A percentile compares a stretch with the other conserved stretches of the same genome.
phyloP scores from a whole-genome alignment of 2,113 vertebrate species.

The Hirundichthys speculiger region DNA sequence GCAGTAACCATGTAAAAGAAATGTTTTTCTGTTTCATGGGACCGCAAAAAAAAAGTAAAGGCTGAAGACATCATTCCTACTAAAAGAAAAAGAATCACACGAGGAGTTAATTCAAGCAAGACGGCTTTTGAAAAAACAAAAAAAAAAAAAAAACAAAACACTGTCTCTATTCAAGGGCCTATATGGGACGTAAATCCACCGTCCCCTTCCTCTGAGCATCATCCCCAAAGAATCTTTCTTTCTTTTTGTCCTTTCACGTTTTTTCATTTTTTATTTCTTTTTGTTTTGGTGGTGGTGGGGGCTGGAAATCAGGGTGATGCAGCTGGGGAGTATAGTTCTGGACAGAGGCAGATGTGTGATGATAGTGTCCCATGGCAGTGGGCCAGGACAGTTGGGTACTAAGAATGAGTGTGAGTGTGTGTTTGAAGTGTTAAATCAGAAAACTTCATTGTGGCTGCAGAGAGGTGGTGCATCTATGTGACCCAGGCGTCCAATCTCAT shows the following conservation, averaged over 20 bases:
- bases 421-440: constrained; percentile 47
- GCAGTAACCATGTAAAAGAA: constrained; percentile 44
- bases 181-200: constrained; percentile 38
- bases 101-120: constrained; percentile 51
- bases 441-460: constrained; percentile 31
- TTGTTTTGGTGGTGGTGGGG: constrained; percentile 20
- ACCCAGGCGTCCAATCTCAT: constrained; percentile 95
- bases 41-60: constrained; percentile 13
- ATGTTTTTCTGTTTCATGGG: constrained; percentile 36
- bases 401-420: constrained; percentile 41
- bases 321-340: constrained; percentile 41
- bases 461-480: constrained; percentile 80
- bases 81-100: constrained; percentile 39
- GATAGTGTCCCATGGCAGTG: constrained; percentile 67
- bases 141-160: constrained; percentile 36
- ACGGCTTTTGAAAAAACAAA: no score
- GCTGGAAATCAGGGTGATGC: constrained; percentile 44
- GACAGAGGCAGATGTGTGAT: constrained; percentile 56
- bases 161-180: constrained; percentile 23
- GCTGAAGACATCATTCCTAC: constrained; percentile 38
- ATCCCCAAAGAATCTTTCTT: constrained; percentile 9
- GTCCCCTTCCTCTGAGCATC: constrained; percentile 20
- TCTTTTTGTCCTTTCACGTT: constrained; percentile 22
- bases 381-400: constrained; percentile 30
- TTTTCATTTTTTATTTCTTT: background rate